phyloP scores from a whole-genome alignment of 2,113 vertebrate genomes.

The Anser cygnoides region DNA sequence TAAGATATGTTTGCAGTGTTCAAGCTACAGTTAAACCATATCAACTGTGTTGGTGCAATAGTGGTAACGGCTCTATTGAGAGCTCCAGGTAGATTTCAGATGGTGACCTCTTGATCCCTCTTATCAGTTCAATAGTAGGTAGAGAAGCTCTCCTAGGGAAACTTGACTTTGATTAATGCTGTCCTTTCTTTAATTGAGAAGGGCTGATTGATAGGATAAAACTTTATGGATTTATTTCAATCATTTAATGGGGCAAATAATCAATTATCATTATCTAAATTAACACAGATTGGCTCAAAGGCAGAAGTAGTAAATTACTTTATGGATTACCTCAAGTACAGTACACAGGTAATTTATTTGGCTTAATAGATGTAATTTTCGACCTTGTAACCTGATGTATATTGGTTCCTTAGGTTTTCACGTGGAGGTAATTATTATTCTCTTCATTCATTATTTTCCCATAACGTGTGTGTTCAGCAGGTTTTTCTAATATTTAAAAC shows the following conservation, averaged over 20 bases:
- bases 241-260: slow-evolving; percentile 59
- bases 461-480: background rate
- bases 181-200: slow-evolving; percentile 67
- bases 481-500: background rate
- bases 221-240: slow-evolving; percentile 61
- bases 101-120: background rate
- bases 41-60: background rate
- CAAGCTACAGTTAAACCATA: slow-evolving; percentile 7
- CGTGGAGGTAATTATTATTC: background rate
- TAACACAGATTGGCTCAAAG: slow-evolving; percentile 34
- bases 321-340: slow-evolving; percentile 41
- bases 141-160: slow-evolving; percentile 24
- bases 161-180: slow-evolving; percentile 49
- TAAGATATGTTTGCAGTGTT: slow-evolving; percentile 33
- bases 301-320: slow-evolving; percentile 54
- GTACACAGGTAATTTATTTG: slow-evolving; percentile 23
- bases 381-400: background rate
- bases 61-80: background rate
- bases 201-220: slow-evolving; percentile 33
- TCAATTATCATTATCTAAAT: slow-evolving; percentile 67
- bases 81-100: slow-evolving; percentile 29
- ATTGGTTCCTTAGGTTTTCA: background rate
- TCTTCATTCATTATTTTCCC: slow-evolving; percentile 9
- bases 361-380: slow-evolving; percentile 18
- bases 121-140: slow-evolving; percentile 27